These are phyloP conservation scores for Drymonia ruficornis DNA, from an alignment of 2,888 invertebrate genomes.

Conservation along the genomic window DNA sequence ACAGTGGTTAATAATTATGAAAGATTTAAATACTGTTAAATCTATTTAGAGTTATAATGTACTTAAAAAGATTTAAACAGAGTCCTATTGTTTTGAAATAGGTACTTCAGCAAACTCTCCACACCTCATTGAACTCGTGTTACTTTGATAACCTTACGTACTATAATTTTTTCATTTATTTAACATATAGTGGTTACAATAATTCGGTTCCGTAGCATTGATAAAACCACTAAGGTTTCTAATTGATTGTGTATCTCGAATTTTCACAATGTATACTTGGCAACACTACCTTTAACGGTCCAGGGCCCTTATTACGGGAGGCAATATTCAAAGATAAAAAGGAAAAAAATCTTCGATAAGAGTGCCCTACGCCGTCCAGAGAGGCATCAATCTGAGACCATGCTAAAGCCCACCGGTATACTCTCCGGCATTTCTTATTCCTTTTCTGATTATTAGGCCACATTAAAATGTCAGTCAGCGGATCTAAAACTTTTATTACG, in stretches of 20 bases:
- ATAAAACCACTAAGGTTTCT: neutral
- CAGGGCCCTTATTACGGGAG: slow-evolving; percentile 71
- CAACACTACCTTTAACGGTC: slow-evolving; percentile 59
- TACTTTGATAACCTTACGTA: too few relatives aligned
- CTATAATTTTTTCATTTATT: too few relatives aligned
- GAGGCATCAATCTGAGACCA: slow-evolving; percentile 75
- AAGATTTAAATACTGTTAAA: too few relatives aligned
- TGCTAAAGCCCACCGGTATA: slow-evolving; percentile 80
- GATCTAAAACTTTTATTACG: slow-evolving; percentile 51
- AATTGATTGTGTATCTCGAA: neutral
- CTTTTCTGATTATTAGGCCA: slow-evolving; percentile 80
- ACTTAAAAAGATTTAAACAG: too few relatives aligned
- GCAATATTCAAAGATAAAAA: slow-evolving; percentile 79
- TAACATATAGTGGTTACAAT: too few relatives aligned
- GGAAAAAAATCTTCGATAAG: slow-evolving; percentile 64
- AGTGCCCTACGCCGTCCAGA: slow-evolving; percentile 51
- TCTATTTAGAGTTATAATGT: too few relatives aligned
- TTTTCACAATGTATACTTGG: neutral
- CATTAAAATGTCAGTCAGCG: slow-evolving; percentile 77
- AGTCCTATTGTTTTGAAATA: too few relatives aligned
- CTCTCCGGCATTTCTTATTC: slow-evolving; percentile 62
- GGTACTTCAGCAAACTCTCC: too few relatives aligned
- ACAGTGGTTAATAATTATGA: too few relatives aligned
- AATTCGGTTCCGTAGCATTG: too few relatives aligned
- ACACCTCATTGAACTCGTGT: too few relatives aligned